Conservation (phyloP, 2,113 vertebrate species). For the Sardina pilchardus region DNA sequence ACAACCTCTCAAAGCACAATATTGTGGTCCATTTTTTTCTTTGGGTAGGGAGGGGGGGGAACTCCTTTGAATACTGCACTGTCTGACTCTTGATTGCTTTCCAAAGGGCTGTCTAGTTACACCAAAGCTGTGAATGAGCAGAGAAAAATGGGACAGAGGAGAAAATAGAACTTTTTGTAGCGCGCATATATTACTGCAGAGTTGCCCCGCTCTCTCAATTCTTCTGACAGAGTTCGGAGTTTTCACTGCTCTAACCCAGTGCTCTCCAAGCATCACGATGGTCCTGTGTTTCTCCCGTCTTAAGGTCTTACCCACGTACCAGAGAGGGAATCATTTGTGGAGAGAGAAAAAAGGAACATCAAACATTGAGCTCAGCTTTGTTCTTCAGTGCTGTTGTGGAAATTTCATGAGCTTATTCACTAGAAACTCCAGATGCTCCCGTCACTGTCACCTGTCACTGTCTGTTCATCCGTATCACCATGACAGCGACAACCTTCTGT, state of each 20-base stretch:
- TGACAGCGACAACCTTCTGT: neutral
- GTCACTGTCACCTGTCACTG: neutral
- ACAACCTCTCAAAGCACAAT: neutral
- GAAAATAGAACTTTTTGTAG: slow-evolving; percentile 9
- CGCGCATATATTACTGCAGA: neutral
- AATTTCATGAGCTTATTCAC: neutral
- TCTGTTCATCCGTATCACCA: neutral
- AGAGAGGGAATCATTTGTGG: neutral
- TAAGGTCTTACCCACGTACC: neutral
- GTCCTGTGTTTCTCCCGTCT: neutral
- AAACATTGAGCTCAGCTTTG: neutral
- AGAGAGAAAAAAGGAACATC: neutral
- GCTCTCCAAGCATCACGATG: too few relatives aligned
- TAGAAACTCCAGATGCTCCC: neutral
- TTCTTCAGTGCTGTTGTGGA: neutral
- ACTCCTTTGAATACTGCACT: neutral
- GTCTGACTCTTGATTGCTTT: neutral
- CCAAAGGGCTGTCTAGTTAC: neutral
- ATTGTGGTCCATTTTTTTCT: neutral
- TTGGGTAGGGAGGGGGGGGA: neutral
- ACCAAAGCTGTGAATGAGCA: neutral
- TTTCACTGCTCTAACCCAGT: neutral
- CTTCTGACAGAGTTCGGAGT: neutral
- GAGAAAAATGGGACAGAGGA: neutral
- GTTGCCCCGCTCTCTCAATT: neutral